phyloP scores from a whole-genome alignment of 2,113 vertebrate genomes.

The mouse (Mus musculus) region GRCm39 chr16:78461501-78462000 shows the following conservation, averaged over 20 bases:
- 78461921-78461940: background rate
- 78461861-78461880: background rate
- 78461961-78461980: background rate
- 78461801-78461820: background rate
- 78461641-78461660: background rate
- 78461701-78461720: background rate
- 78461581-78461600: background rate
- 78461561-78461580: background rate
- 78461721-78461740: background rate
- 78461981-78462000: background rate
- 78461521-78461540: background rate
- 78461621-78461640: background rate
- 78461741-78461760: background rate
- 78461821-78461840: background rate
- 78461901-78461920: background rate
- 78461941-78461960: background rate
- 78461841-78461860: background rate
- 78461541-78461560: background rate
- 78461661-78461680: background rate
- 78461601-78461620: background rate
- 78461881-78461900: background rate
- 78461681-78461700: background rate
- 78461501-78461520: too few species aligned
- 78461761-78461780: background rate
- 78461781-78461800: background rate